Conservation (phyloP, 2,888 invertebrate genomes). For the Cepaea hortensis region DNA sequence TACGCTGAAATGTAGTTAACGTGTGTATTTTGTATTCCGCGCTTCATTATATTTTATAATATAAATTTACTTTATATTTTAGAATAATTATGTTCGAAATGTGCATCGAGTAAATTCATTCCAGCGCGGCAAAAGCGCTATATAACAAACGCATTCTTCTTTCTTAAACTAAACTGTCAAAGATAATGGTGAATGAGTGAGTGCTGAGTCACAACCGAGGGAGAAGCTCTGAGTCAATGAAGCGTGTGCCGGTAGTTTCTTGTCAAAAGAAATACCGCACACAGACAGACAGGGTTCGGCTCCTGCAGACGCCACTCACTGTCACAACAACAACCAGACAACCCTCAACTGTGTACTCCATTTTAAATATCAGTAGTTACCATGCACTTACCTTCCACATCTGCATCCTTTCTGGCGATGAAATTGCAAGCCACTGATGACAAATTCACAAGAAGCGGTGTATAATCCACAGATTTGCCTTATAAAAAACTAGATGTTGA, state of each 20-base stretch:
- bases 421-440: not conserved
- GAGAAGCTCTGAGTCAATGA: constrained; percentile 17
- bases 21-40: no score
- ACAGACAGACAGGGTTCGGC: not conserved
- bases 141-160: no score
- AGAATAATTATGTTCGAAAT: no score
- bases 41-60: no score
- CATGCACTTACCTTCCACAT: constrained; percentile 33
- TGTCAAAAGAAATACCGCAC: not conserved
- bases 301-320: not conserved
- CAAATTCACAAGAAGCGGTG: not conserved
- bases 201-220: not conserved
- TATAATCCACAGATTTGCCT: not conserved
- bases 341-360: not conserved
- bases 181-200: not conserved
- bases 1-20: no score
- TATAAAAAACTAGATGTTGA: not conserved
- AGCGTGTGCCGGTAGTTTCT: not conserved
- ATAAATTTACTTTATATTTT: no score
- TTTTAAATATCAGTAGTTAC: not conserved
- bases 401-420: not conserved
- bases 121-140: no score
- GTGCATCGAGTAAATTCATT: no score
- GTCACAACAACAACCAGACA: not conserved
- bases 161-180: no score